These are phyloP conservation scores for Hypolimnas misippus DNA, from an alignment of 2,888 invertebrate species.

Conservation along the genomic window DNA sequence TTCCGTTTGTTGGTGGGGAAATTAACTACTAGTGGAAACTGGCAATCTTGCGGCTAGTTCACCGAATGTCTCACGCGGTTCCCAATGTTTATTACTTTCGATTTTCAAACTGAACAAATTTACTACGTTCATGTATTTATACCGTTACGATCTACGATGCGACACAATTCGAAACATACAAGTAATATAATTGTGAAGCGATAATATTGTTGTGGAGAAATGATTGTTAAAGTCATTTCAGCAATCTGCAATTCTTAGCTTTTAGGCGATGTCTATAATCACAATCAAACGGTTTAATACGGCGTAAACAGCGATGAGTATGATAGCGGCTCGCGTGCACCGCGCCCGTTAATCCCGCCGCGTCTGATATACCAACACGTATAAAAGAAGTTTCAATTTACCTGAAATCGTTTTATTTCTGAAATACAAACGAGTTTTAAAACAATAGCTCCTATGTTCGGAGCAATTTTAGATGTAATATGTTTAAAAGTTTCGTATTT, in stretches of 20 bases:
- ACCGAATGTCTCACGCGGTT: slow-evolving; percentile 58
- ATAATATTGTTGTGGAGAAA: slow-evolving; percentile 29
- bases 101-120: slow-evolving; percentile 38
- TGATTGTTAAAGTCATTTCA: slow-evolving; percentile 34
- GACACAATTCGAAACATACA: no score
- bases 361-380: slow-evolving; percentile 46
- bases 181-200: no score
- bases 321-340: slow-evolving; percentile 73
- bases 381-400: slow-evolving; percentile 51
- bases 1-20: slow-evolving; percentile 81
- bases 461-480: slow-evolving; percentile 25
- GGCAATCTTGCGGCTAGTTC: slow-evolving; percentile 60
- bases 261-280: slow-evolving; percentile 63
- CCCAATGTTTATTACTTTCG: slow-evolving; percentile 43
- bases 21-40: slow-evolving; percentile 76
- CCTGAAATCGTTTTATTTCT: slow-evolving; percentile 44
- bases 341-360: slow-evolving; percentile 67
- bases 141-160: no score
- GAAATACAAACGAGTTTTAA: slow-evolving; percentile 35
- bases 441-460: slow-evolving; percentile 23
- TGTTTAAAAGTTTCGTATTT: slow-evolving; percentile 18
- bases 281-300: slow-evolving; percentile 79
- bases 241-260: slow-evolving; percentile 43
- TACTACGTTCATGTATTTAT: slow-evolving; percentile 16
- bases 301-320: slow-evolving; percentile 76